These are phyloP conservation scores for Zaprionus inermis DNA, from an alignment of 1,140 invertebrate species.

Conservation along the genomic window DNA sequence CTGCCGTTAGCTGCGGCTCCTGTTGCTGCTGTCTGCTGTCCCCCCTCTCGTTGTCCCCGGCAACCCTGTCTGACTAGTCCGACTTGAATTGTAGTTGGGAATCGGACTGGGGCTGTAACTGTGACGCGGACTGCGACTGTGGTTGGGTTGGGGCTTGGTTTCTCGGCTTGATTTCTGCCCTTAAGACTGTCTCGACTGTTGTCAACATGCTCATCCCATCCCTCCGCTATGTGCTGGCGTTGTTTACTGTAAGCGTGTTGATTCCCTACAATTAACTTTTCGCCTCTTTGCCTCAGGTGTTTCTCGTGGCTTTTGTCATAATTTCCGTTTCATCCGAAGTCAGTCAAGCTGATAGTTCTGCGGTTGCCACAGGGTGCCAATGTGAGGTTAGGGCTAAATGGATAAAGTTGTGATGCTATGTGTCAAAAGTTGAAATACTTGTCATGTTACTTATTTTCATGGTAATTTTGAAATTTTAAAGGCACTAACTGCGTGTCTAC, in stretches of 20 bases:
- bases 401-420: not conserved
- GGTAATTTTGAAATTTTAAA: not conserved
- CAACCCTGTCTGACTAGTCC: not conserved
- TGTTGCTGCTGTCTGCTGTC: constrained; percentile 50
- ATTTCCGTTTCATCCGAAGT: constrained; percentile 53
- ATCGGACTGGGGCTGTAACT: not conserved
- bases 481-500: not conserved
- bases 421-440: not conserved
- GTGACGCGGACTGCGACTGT: not conserved
- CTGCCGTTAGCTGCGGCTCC: constrained; percentile 33
- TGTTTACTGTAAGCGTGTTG: constrained; percentile 80
- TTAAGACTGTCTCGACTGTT: constrained; percentile 77
- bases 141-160: constrained; percentile 22
- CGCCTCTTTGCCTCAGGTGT: constrained; percentile 70
- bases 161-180: constrained; percentile 42
- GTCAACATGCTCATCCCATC: constrained; percentile 65
- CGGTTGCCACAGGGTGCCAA: not conserved
- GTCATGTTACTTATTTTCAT: not conserved
- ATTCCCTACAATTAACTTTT: constrained; percentile 83
- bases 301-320: constrained; percentile 48
- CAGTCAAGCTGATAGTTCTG: constrained; percentile 3
- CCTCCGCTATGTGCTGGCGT: constrained; percentile 56
- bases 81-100: constrained; percentile 14
- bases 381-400: not conserved
- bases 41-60: constrained; percentile 25